A percentile compares a stretch with the other conserved stretches of the same genome.
These are phyloP conservation scores for Papilio glaucus DNA, from an alignment of 1,140 invertebrate genomes.

Conservation along the genomic window DNA sequence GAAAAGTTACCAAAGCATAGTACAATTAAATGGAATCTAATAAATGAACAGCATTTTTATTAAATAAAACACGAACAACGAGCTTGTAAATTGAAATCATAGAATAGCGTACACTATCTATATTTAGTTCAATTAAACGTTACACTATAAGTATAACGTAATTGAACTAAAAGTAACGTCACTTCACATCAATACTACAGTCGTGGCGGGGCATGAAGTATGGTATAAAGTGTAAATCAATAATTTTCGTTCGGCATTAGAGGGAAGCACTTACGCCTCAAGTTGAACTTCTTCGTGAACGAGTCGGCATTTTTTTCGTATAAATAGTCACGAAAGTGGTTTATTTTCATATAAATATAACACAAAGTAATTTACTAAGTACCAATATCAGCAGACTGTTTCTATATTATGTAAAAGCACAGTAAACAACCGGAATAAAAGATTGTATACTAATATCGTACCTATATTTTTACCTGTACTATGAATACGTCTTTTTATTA, in stretches of 20 bases:
- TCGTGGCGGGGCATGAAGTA: neutral
- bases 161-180: neutral
- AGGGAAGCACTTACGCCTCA: neutral
- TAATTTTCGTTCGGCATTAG: neutral
- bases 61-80: too few species aligned
- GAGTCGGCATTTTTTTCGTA: neutral
- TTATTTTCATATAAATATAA: neutral
- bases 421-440: neutral
- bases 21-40: too few species aligned
- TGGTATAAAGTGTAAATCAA: neutral
- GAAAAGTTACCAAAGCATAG: too few species aligned
- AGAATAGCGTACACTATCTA: too few species aligned
- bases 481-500: slow-evolving; percentile 34
- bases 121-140: too few species aligned
- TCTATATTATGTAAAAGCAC: too few species aligned
- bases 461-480: neutral
- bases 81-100: too few species aligned
- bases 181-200: neutral
- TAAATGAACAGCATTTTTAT: too few species aligned
- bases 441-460: neutral
- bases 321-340: neutral
- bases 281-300: neutral
- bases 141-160: too few species aligned
- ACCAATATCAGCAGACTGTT: too few species aligned
- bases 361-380: too few species aligned